Evolutionary conservation across 2,113 vertebrate species (phyloP).

Genomic region (Petroica traversi): DNA sequence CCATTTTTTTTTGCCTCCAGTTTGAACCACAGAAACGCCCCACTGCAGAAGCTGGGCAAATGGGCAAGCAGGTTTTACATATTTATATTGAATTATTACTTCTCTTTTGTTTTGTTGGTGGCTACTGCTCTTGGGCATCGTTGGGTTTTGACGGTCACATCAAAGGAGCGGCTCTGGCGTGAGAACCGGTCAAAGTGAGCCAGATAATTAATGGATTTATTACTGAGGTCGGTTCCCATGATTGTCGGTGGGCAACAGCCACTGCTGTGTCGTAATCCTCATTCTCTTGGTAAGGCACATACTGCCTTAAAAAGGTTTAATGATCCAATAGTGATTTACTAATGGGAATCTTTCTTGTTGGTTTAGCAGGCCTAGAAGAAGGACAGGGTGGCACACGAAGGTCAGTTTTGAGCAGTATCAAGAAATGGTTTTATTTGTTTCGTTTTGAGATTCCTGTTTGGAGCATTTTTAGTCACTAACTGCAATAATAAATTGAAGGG

Average conservation of each 20-base stretch:
- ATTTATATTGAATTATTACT: constrained; percentile 41
- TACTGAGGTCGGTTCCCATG: constrained; percentile 73
- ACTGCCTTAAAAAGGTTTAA: constrained; percentile 73
- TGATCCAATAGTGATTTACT: constrained; percentile 75
- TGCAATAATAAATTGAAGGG: neutral
- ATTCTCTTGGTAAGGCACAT: constrained; percentile 75
- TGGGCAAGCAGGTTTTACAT: constrained; percentile 4
- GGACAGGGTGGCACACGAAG: neutral
- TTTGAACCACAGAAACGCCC: neutral
- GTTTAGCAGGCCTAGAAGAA: constrained; percentile 13
- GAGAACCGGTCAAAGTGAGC: constrained; percentile 75
- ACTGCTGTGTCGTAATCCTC: constrained; percentile 73
- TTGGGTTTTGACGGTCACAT: constrained; percentile 74
- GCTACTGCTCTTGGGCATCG: constrained; percentile 47
- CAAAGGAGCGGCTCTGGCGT: constrained; percentile 72
- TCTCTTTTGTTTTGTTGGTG: constrained; percentile 35
- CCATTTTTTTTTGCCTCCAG: neutral
- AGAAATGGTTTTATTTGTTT: neutral
- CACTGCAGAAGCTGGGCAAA: neutral
- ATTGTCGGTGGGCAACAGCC: constrained; percentile 70
- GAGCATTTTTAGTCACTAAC: neutral
- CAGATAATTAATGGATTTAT: constrained; percentile 79
- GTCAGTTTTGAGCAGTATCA: constrained; percentile 20
- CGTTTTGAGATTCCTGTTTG: neutral
- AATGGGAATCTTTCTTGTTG: constrained; percentile 66